phyloP scores from a whole-genome alignment of 2,113 vertebrate species.

The Cheilinus undulatus region DNA sequence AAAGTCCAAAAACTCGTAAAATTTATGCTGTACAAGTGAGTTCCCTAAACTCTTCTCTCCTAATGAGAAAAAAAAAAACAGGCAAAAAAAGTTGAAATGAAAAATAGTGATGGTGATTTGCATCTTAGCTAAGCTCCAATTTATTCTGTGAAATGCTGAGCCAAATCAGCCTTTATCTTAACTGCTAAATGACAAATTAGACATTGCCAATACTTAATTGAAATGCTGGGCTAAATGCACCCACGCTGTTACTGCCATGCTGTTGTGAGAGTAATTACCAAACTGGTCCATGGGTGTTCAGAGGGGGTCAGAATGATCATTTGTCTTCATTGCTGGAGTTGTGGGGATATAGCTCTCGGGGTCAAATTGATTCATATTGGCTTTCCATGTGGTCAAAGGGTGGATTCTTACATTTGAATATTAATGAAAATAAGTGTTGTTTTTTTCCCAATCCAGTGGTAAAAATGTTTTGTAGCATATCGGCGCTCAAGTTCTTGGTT shows the following conservation, averaged over 20 bases:
- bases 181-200: conserved; percentile 77
- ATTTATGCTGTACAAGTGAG: too few relatives aligned
- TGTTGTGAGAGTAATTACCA: conserved; percentile 69
- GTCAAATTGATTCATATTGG: conserved; percentile 59
- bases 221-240: conserved; percentile 70
- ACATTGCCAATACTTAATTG: conserved; percentile 72
- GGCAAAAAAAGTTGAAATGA: not conserved
- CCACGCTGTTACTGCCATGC: conserved; percentile 57
- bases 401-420: conserved; percentile 35
- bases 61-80: not conserved
- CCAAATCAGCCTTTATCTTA: conserved; percentile 59
- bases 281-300: conserved; percentile 51
- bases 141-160: conserved; percentile 57
- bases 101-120: conserved; percentile 30
- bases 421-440: conserved; percentile 17
- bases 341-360: conserved; percentile 56
- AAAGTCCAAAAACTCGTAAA: too few relatives aligned
- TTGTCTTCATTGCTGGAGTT: conserved; percentile 67
- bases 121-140: conserved; percentile 47
- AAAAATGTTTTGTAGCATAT: too few relatives aligned
- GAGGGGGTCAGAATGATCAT: conserved; percentile 59
- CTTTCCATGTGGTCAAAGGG: conserved; percentile 41
- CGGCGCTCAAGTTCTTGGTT: not conserved
- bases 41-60: too few relatives aligned
- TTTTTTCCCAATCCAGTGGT: not conserved